Conservation (phyloP, 2,888 invertebrate species). For the Eristalinus aeneus region DNA sequence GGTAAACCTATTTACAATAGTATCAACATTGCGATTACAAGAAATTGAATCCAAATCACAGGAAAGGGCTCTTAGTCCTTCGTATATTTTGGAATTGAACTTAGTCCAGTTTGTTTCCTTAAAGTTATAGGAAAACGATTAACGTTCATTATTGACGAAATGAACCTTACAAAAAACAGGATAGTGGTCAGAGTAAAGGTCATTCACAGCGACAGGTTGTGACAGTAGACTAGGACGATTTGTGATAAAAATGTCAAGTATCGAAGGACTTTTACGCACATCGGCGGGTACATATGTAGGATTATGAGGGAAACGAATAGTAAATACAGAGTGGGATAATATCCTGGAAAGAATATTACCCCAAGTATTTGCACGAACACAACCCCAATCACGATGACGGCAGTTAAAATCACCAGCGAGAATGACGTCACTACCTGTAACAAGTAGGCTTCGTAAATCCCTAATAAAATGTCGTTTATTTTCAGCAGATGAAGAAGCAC, state of each 20-base stretch:
- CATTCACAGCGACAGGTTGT: neutral
- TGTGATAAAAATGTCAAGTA: neutral
- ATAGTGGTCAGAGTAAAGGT: neutral
- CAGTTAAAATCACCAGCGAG: neutral
- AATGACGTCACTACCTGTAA: neutral
- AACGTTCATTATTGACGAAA: no score
- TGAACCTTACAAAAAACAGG: neutral
- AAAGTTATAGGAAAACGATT: neutral
- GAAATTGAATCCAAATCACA: neutral
- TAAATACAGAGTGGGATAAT: neutral
- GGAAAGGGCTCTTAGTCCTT: neutral
- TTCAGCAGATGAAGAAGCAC: neutral
- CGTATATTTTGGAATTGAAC: neutral
- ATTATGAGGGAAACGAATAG: neutral
- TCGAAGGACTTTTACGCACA: neutral
- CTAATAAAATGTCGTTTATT: neutral
- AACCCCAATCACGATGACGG: slow-evolving; percentile 1
- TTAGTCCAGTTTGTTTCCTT: no score
- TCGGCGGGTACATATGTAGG: neutral
- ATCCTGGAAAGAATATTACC: neutral
- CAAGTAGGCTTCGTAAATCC: neutral
- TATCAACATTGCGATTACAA: neutral
- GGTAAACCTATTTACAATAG: neutral
- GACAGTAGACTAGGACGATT: neutral
- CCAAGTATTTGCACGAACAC: neutral